Evolutionary conservation across 2,113 vertebrate genomes (phyloP), one percentile per base, ranked within the genome.

Genomic region (Bettongia penicillata): DNA sequence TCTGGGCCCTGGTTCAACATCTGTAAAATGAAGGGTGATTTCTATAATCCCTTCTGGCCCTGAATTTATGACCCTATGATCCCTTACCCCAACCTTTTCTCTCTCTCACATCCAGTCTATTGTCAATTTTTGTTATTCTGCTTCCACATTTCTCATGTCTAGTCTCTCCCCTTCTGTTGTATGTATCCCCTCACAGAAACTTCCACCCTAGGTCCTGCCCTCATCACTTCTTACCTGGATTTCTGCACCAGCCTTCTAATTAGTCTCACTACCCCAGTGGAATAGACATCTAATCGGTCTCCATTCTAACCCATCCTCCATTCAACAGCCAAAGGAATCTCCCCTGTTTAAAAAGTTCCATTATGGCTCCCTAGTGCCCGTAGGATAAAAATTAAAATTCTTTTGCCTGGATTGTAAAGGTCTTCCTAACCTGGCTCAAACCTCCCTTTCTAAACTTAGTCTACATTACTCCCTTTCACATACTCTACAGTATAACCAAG

Each of bases 401-500:
- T 14, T 77, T 77, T 77, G 4, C n/a, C 68, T 77, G 37, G 6
- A 5, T 19, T 2, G 8, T 77, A 77, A 77, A 77, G 37, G 31
- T 7, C 68, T 77, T 77, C 3, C n/a, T n/a, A n/a, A n/a, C 14
- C 37, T 77, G 68, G 37, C 31, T n/a, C 68, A 77, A 77, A 19
- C 1, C 5, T 77, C 19, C 37, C 3, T 68, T 68, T 37, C 61
- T 31, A 96, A 97, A 96, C 97, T n/a, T n/a, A 7, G 1, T 19
- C 14, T 77, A n/a, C 3, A n/a, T 77, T 8, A 19, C 37, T n/a
- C 31, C 37, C 16, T 14, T 77, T 77, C 37, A 19, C 5, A 77
- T n/a, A 77, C 68, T n/a, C 16, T n/a, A 19, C 37, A 25, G 16
- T 19, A 77, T 12, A n/a, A 77, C 37, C 37, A 77, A 77, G 19